A percentile compares a stretch with the other conserved stretches of the same genome.
These are phyloP conservation scores for Zootermopsis nevadensis DNA, from an alignment of 2,888 invertebrate genomes.

Conservation along the genomic window DNA sequence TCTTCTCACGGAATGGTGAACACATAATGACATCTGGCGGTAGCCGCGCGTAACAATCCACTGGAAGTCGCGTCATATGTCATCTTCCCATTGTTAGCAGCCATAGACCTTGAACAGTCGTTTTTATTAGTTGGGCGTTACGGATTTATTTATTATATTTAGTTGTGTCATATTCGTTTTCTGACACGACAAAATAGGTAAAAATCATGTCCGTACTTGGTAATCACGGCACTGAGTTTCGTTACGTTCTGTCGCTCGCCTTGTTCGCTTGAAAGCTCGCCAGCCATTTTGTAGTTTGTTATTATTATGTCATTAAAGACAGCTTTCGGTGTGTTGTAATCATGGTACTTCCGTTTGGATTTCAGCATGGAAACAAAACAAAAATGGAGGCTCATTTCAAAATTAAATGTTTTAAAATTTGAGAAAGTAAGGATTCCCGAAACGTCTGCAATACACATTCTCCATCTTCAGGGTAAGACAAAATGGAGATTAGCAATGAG, in stretches of 20 bases:
- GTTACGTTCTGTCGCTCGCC: conserved; percentile 28
- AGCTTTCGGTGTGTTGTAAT: not conserved
- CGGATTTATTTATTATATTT: conserved; percentile 35
- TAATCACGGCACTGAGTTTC: conserved; percentile 20
- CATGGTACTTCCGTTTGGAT: conserved; percentile 23
- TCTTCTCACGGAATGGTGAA: conserved; percentile 47
- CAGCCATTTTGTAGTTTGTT: conserved; percentile 8
- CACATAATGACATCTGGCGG: conserved; percentile 52
- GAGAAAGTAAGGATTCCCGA: too few species aligned
- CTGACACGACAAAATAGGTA: conserved; percentile 38
- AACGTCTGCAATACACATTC: too few species aligned
- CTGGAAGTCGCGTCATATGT: conserved; percentile 40
- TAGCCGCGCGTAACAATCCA: conserved; percentile 47
- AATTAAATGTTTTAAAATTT: too few species aligned
- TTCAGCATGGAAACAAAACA: not conserved
- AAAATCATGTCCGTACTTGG: conserved; percentile 24
- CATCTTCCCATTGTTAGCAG: conserved; percentile 40
- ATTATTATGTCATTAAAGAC: conserved; percentile 38
- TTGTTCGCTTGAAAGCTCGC: not conserved
- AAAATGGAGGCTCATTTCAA: not conserved
- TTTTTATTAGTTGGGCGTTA: conserved; percentile 43
- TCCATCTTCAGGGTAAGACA: too few species aligned
- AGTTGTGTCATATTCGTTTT: not conserved
- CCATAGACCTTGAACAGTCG: conserved; percentile 44
- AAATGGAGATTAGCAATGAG: too few species aligned